A percentile compares a stretch with the other conserved stretches of the same genome.
phyloP scores from a whole-genome alignment of 2,888 invertebrate species.

The Augochlorella aurata region DNA sequence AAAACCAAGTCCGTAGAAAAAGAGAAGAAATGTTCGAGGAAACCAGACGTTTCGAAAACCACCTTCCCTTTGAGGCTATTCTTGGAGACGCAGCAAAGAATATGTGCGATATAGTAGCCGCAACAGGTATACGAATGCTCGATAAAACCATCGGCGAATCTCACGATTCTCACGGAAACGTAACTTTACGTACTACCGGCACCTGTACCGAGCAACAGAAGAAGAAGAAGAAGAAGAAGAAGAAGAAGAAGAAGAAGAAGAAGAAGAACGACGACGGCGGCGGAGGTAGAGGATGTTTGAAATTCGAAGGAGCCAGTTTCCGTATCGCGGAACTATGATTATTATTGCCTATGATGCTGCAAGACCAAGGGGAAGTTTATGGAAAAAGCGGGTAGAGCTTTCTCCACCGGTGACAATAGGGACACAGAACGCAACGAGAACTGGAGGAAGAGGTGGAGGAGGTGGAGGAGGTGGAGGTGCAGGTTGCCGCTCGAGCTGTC shows the following conservation, averaged over 20 bases:
- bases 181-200: not conserved
- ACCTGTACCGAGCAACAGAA: not conserved
- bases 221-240: not conserved
- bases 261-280: no score
- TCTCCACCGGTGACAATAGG: slow-evolving; percentile 44
- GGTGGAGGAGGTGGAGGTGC: slow-evolving; percentile 20
- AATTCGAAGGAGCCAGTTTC: not conserved
- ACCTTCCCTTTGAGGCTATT: no score
- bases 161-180: not conserved
- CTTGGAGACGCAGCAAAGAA: not conserved
- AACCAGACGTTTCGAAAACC: not conserved
- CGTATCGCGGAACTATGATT: slow-evolving; percentile 10
- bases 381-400: slow-evolving; percentile 31
- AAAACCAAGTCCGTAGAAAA: no score
- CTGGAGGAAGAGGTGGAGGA: slow-evolving; percentile 42
- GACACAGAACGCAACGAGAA: slow-evolving; percentile 7
- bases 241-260: no score
- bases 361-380: not conserved
- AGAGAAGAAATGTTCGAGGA: no score
- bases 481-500: slow-evolving; percentile 60
- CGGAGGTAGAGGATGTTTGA: not conserved
- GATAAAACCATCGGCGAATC: not conserved
- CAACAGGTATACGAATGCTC: not conserved
- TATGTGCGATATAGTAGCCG: not conserved
- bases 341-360: slow-evolving; percentile 5